Evolutionary conservation across 2,888 invertebrate species (phyloP).

Genomic region (Selenia dentaria): DNA sequence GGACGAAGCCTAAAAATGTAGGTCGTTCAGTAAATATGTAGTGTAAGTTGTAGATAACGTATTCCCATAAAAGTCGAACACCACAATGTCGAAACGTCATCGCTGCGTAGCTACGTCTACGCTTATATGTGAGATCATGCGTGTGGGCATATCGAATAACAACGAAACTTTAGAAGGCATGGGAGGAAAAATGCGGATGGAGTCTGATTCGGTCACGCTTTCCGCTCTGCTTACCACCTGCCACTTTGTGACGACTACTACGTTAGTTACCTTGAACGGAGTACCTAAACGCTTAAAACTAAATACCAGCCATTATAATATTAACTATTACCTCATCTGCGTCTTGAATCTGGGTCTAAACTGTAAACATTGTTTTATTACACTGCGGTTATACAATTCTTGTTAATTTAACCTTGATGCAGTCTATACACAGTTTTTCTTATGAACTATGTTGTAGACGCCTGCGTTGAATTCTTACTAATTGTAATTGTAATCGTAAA

Average conservation of each 20-base stretch:
- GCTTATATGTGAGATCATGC: slow-evolving; percentile 46
- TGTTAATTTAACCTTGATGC: slow-evolving; percentile 28
- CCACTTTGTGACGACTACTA: slow-evolving; percentile 34
- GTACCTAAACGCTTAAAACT: not conserved
- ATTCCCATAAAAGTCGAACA: slow-evolving; percentile 15
- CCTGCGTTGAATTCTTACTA: slow-evolving; percentile 1
- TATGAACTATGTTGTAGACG: not conserved
- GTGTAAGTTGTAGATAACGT: slow-evolving; percentile 2
- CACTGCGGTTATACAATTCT: not conserved
- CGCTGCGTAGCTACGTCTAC: slow-evolving; percentile 3
- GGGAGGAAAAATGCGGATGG: slow-evolving; percentile 60
- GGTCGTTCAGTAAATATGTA: slow-evolving; percentile 9
- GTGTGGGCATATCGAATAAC: slow-evolving; percentile 56
- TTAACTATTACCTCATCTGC: not conserved
- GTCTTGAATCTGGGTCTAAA: too few species aligned
- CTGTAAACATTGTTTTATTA: not conserved
- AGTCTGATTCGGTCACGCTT: slow-evolving; percentile 47
- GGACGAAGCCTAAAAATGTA: slow-evolving; percentile 14
- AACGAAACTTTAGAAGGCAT: slow-evolving; percentile 63
- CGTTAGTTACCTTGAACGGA: slow-evolving; percentile 12
- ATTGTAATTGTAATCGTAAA: slow-evolving; percentile 4
- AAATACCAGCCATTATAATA: not conserved
- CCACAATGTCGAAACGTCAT: slow-evolving; percentile 12
- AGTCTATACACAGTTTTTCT: slow-evolving; percentile 3
- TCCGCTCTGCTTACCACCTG: slow-evolving; percentile 58